Evolutionary conservation across 2,888 invertebrate genomes (phyloP).

Genomic region (Eretmocerus hayati): DNA sequence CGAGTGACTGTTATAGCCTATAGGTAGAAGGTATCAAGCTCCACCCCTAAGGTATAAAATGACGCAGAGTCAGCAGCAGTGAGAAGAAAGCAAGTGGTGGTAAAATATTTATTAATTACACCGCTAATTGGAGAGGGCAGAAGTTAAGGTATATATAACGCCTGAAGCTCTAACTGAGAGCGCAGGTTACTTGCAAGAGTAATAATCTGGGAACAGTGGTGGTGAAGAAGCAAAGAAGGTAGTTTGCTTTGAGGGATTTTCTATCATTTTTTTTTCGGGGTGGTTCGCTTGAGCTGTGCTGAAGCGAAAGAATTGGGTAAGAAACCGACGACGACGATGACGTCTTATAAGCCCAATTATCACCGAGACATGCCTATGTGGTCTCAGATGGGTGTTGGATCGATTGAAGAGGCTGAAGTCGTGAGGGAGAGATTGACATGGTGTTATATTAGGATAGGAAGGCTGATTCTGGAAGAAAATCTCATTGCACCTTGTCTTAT

Average conservation of each 20-base stretch:
- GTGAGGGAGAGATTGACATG: no score
- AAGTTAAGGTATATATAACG: no score
- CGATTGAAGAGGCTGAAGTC: no score
- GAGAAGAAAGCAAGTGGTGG: conserved; percentile 22
- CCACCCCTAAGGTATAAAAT: conserved; percentile 13
- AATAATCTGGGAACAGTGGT: conserved; percentile 6
- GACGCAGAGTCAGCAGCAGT: conserved; percentile 3
- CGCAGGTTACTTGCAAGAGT: conserved; percentile 1
- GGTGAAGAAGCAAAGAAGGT: conserved; percentile 2
- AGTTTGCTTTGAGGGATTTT: conserved; percentile 23
- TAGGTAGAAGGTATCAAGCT: no score
- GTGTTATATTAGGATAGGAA: no score
- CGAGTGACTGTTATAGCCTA: no score
- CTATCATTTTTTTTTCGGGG: conserved; percentile 5
- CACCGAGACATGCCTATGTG: neutral
- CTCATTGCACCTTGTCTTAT: no score
- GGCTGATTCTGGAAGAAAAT: no score
- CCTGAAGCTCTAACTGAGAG: conserved; percentile 7
- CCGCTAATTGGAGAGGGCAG: conserved; percentile 29
- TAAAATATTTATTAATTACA: conserved; percentile 39
- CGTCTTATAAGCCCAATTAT: conserved; percentile 13
- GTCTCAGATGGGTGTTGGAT: no score
- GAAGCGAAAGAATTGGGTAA: conserved; percentile 3
- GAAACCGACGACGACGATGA: neutral
- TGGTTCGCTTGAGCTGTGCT: no score